Evolutionary conservation across 2,888 invertebrate species (phyloP), one percentile per base, ranked within the genome.

Genomic region (Metopia argyrocephala): DNA sequence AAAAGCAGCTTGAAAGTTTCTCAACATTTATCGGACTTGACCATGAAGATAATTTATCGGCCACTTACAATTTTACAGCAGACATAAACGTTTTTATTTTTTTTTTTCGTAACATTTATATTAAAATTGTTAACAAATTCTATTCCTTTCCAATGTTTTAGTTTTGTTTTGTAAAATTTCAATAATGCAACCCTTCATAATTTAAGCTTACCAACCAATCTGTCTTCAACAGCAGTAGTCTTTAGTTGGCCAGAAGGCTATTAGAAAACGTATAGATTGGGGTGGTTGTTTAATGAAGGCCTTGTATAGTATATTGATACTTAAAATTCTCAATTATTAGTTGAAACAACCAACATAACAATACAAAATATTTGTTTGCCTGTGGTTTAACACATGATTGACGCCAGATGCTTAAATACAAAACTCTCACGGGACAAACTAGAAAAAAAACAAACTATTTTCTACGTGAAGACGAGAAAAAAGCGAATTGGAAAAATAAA

Each of bases 301-400:
- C 9, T 12, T 1, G 38, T 38, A 12, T 15, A 38, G 38, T 74
- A 31, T 57, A 65, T 70, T 59, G 52, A 69, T 46, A 59, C 23
- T 62, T 69, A 52, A 64, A 64, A 57, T 52, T 28, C 31, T 50
- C 62, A 56, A 50, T 64, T 74, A 59, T 64, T 61, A 76, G 65
- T n/a, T 9, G 70, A 78, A n/a, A n/a, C n/a, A n/a, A 73, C 28
- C 46, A 48, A 71, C 18, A 46, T 45, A 70, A 38, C 57, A 74
- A 74, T 57, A 57, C 20, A 56, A 56, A 18, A 59, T 46, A 45
- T 27, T n/a, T n/a, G n/a, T 65, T 64, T 76, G 66, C 64, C 48
- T 82, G 84, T 82, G 84, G 84, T 84, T 84, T 82, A n/a, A 80
- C 83, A 81, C 82, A 74, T 83, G 84, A 84, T 83, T 83, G 83